Evolutionary conservation across 2,888 invertebrate genomes (phyloP).

Genomic region (Thereva nobilitata): DNA sequence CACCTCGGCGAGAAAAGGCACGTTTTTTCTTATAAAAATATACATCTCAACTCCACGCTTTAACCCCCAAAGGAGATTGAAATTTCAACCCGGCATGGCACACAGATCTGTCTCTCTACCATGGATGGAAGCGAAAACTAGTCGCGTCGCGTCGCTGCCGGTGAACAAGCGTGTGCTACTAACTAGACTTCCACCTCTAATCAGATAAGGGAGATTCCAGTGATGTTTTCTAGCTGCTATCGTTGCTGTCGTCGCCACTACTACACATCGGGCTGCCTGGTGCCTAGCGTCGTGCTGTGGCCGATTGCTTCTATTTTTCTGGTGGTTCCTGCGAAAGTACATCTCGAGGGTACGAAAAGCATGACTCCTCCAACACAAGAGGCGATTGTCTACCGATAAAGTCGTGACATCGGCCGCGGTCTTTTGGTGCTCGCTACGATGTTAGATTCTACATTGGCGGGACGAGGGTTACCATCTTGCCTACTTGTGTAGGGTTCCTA

Average conservation of each 20-base stretch:
- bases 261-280: slow-evolving; percentile 14
- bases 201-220: slow-evolving; percentile 31
- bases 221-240: slow-evolving; percentile 30
- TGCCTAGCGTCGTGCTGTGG: not conserved
- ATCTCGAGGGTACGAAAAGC: slow-evolving; percentile 46
- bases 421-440: slow-evolving; percentile 12
- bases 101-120: no score
- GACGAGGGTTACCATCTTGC: not conserved
- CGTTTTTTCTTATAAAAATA: no score
- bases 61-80: no score
- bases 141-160: no score
- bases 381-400: slow-evolving; percentile 46
- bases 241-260: slow-evolving; percentile 33
- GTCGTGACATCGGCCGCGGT: slow-evolving; percentile 42
- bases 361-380: slow-evolving; percentile 47
- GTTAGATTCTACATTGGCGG: not conserved
- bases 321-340: slow-evolving; percentile 40
- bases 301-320: no score
- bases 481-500: not conserved
- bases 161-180: slow-evolving; percentile 27
- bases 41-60: no score
- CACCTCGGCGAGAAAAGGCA: no score
- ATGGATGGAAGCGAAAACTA: no score
- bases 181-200: slow-evolving; percentile 10
- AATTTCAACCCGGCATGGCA: no score